Conservation (phyloP, 2,888 invertebrate genomes). For the Habroteleia sp. region DNA sequence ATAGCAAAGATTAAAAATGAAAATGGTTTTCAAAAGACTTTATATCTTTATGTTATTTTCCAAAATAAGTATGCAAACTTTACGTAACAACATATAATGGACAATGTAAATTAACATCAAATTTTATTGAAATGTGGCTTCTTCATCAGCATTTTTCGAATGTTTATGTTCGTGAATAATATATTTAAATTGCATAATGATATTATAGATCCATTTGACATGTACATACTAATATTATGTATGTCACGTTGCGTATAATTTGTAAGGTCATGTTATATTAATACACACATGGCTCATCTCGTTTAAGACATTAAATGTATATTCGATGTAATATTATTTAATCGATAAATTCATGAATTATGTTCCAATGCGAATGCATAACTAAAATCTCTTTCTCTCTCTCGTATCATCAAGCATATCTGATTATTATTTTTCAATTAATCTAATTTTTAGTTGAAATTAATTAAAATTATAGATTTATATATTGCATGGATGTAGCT, state of each 20-base stretch:
- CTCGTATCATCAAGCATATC: no score
- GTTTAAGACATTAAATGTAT: slow-evolving; percentile 22
- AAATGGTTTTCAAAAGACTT: no score
- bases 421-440: slow-evolving; percentile 3
- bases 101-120: no score
- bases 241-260: slow-evolving; percentile 46
- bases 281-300: slow-evolving; percentile 44
- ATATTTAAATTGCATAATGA: slow-evolving; percentile 11
- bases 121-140: no score
- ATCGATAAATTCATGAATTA: slow-evolving; percentile 28
- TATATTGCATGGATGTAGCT: no score
- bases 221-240: slow-evolving; percentile 27
- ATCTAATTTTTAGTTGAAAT: no score
- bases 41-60: no score
- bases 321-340: slow-evolving; percentile 35
- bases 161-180: not conserved
- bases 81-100: no score
- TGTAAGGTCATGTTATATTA: slow-evolving; percentile 47
- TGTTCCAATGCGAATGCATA: slow-evolving; percentile 9
- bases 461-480: no score
- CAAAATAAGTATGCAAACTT: no score
- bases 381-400: no score
- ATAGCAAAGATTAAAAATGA: no score
- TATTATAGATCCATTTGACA: slow-evolving; percentile 12
- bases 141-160: not conserved